Base-by-base conservation (phyloP, 1,140 invertebrate species). In the Planococcus citri region DNA sequence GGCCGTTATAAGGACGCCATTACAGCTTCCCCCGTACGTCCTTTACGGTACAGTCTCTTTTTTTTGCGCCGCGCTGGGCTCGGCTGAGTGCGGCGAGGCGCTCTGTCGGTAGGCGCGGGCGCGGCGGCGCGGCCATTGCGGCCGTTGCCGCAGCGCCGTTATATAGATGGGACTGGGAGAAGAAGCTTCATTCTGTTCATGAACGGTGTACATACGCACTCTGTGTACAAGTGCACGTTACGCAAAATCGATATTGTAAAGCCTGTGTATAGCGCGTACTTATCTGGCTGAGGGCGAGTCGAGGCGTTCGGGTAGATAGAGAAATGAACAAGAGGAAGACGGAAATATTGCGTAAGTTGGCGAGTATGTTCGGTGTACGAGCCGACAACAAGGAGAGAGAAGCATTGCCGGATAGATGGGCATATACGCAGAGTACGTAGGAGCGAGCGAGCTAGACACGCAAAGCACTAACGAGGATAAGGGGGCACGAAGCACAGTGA, bases 301-400 rank as follows among this genome's bases (percentile, higher is more conserved):
- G 41, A 17, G 41, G 6, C 41, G 41, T n/a, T n/a, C n/a, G n/a
- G n/a, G n/a, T n/a, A n/a, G n/a, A n/a, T n/a, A n/a, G 41, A 3
- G 41, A 51, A 51, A 51, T 51, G 41, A 51, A n/a, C n/a, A n/a
- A 51, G 41, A 64, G 60, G 14, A 64, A 64, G 60, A 64, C 60
- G 60, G 60, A 64, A 64, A 64, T 64, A 64, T 64, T 64, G 60
- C 60, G 60, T 64, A 64, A 64, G 60, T 64, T 64, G 60, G 60
- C 60, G 60, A 64, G 60, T 64, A 25, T 25, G 25, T 51, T 51
- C n/a, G 41, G 17, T 51, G 25, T 2, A 20, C 3, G 60, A 64
- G 60, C 60, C 10, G 10, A 21, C 60, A 20, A 64, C n/a, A n/a
- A n/a, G n/a, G 60, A 58, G 51, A 58, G 21, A 58, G 51, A 4